phyloP scores from a whole-genome alignment of 2,888 invertebrate species.

The Ophion obscuratus region DNA sequence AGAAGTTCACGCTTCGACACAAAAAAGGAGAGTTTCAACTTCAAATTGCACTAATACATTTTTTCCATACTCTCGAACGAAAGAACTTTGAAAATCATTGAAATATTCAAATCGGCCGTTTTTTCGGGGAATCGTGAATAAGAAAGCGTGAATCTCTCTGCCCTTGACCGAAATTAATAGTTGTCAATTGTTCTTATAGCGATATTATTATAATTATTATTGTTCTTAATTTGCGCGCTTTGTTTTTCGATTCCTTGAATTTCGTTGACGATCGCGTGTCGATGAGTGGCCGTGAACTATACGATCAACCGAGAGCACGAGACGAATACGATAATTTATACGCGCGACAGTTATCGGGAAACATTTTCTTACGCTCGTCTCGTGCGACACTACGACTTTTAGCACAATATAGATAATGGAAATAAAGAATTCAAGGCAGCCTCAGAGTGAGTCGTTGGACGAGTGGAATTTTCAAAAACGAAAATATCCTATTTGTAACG shows the following conservation, averaged over 20 bases:
- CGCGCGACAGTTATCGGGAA: conserved; percentile 23
- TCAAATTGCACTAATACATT: too few relatives aligned
- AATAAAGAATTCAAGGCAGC: background rate
- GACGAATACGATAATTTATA: conserved; percentile 12
- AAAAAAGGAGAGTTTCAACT: too few relatives aligned
- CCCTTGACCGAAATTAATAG: too few relatives aligned
- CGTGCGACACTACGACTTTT: background rate
- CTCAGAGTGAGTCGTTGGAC: background rate
- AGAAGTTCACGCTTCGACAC: too few relatives aligned
- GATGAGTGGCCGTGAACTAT: conserved; percentile 12
- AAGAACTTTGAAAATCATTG: too few relatives aligned
- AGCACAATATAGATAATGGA: background rate
- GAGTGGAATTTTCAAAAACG: background rate
- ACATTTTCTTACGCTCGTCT: conserved; percentile 9
- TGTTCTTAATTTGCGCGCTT: background rate
- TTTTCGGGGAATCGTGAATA: too few relatives aligned
- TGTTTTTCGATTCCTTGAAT: background rate
- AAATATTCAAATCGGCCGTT: too few relatives aligned
- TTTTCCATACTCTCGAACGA: too few relatives aligned
- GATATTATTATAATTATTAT: background rate
- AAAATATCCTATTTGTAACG: background rate
- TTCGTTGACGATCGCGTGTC: background rate
- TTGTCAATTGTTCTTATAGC: conserved; percentile 5
- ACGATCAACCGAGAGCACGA: conserved; percentile 3
- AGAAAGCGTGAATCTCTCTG: too few relatives aligned